Evolutionary conservation across 2,888 invertebrate species (phyloP).

Genomic region (Patella depressa): DNA sequence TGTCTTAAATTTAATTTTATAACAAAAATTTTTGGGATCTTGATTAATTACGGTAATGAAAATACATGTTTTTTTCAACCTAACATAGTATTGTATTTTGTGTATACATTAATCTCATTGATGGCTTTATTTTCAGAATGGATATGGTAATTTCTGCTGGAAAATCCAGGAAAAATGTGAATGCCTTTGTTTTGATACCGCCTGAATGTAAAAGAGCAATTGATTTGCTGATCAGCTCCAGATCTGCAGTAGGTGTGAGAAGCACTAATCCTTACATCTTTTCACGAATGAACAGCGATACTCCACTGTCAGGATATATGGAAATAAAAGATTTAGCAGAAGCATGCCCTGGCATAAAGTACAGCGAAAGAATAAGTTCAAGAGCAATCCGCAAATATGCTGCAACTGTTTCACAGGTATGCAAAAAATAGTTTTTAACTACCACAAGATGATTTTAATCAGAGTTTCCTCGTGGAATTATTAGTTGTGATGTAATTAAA

Average conservation of each 20-base stretch:
- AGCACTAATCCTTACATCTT: background rate
- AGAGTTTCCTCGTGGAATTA: too few relatives aligned
- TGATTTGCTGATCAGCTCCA: conserved; percentile 9
- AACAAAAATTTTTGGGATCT: background rate
- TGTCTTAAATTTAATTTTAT: background rate
- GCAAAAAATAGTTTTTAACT: background rate
- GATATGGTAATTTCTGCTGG: conserved; percentile 22
- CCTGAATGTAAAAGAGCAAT: conserved; percentile 16
- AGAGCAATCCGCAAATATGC: conserved; percentile 6
- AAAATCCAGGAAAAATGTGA: conserved; percentile 25
- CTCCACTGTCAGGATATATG: background rate
- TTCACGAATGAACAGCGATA: conserved; percentile 3
- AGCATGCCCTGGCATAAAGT: conserved; percentile 9
- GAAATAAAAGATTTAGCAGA: conserved; percentile 3
- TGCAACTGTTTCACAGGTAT: background rate
- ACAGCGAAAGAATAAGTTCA: conserved; percentile 13
- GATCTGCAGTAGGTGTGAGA: background rate
- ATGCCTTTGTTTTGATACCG: conserved; percentile 18
- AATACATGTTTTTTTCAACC: too few relatives aligned
- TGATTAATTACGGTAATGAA: too few relatives aligned
- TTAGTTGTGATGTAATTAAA: too few relatives aligned
- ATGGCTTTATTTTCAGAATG: conserved; percentile 19
- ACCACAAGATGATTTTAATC: too few relatives aligned
- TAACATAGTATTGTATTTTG: too few relatives aligned
- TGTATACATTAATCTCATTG: too few relatives aligned